These are phyloP conservation scores for Tricholauxania praeusta DNA, from an alignment of 2,888 invertebrate species.

Conservation along the genomic window DNA sequence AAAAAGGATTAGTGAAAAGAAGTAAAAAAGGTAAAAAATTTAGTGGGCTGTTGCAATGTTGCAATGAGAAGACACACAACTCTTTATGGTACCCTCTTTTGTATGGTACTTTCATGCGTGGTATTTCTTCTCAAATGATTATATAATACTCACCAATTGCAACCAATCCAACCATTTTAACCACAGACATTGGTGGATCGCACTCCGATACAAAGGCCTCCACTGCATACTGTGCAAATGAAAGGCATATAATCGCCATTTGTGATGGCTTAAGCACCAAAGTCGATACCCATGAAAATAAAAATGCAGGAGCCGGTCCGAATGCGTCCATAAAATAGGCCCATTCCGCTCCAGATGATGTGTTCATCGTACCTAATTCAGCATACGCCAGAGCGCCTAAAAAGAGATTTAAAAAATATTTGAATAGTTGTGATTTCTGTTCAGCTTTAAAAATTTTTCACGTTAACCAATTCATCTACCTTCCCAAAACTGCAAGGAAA, in stretches of 20 bases:
- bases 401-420: slow-evolving; percentile 45
- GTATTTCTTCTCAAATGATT: not conserved
- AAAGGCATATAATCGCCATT: slow-evolving; percentile 93
- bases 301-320: slow-evolving; percentile 87
- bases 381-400: slow-evolving; percentile 93
- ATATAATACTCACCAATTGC: slow-evolving; percentile 78
- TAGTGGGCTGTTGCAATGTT: no score
- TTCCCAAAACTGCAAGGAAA: no score
- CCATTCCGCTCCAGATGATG: slow-evolving; percentile 94
- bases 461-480: no score
- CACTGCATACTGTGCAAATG: slow-evolving; percentile 93
- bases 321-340: slow-evolving; percentile 97
- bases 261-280: slow-evolving; percentile 93
- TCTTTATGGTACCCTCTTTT: not conserved
- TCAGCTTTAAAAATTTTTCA: no score
- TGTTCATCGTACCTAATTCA: slow-evolving; percentile 95
- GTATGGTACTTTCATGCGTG: not conserved
- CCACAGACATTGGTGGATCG: slow-evolving; percentile 84
- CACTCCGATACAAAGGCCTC: slow-evolving; percentile 90
- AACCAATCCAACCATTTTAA: slow-evolving; percentile 89
- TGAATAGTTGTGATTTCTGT: slow-evolving; percentile 3
- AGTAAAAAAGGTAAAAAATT: slow-evolving; percentile 21
- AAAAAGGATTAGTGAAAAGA: slow-evolving; percentile 48
- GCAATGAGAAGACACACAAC: no score
- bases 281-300: slow-evolving; percentile 95